These are phyloP conservation scores for Strix uralensis DNA, from an alignment of 2,113 vertebrate species.

Conservation along the genomic window DNA sequence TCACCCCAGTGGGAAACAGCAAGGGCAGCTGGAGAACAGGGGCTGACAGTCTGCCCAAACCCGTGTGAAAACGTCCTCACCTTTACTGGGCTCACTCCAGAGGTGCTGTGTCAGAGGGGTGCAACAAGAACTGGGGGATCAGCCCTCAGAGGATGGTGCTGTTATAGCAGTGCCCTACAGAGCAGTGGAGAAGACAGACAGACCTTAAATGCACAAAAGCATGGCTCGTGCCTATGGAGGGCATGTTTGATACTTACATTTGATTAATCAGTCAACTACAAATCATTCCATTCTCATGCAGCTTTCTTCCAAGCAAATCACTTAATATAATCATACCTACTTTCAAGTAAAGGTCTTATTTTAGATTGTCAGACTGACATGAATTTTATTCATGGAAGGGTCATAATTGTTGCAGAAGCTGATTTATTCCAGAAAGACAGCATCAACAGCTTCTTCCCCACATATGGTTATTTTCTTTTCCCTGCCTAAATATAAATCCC, in stretches of 20 bases:
- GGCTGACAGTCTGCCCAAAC: background rate
- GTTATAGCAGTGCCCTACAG: rapidly evolving
- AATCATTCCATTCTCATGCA: background rate
- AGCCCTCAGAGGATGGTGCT: rapidly evolving
- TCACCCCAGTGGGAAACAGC: background rate
- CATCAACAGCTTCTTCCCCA: background rate
- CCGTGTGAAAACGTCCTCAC: rapidly evolving
- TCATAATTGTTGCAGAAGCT: background rate
- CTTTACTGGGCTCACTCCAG: rapidly evolving
- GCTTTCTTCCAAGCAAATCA: background rate
- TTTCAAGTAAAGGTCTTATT: background rate
- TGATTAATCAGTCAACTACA: background rate
- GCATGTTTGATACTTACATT: background rate
- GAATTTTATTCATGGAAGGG: background rate
- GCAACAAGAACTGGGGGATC: rapidly evolving
- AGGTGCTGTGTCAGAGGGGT: background rate
- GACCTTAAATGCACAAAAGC: background rate
- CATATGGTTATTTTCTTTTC: background rate
- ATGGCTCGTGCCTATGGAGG: background rate
- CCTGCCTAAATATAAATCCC: background rate
- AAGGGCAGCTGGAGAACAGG: background rate
- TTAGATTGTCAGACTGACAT: background rate
- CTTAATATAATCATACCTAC: background rate
- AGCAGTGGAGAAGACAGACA: too few relatives aligned
- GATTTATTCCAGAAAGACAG: background rate